These are phyloP conservation scores for Phalera bucephala DNA, from an alignment of 2,888 invertebrate genomes.

Conservation along the genomic window DNA sequence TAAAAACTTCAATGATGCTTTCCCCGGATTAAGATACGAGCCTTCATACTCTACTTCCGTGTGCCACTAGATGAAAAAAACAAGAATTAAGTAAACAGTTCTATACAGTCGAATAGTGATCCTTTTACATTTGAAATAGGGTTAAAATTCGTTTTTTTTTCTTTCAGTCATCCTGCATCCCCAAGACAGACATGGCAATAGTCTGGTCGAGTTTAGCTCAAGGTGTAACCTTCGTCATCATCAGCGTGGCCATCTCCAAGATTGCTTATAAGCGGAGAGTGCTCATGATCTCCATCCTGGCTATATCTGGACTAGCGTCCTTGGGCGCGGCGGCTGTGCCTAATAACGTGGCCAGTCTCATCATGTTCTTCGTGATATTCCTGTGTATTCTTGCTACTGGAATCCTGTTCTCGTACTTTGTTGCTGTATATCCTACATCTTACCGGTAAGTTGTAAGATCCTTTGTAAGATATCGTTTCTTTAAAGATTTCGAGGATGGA, in stretches of 20 bases:
- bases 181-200: background rate
- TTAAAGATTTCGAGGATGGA: no score
- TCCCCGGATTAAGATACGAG: no score
- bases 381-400: slow-evolving; percentile 9
- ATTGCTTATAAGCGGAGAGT: slow-evolving; percentile 17
- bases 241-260: slow-evolving; percentile 21
- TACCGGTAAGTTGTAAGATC: slow-evolving; percentile 24
- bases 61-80: no score
- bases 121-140: no score
- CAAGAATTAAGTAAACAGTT: no score
- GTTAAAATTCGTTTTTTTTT: no score
- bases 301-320: slow-evolving; percentile 8
- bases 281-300: slow-evolving; percentile 15
- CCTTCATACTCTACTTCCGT: no score
- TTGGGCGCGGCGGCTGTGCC: slow-evolving; percentile 10
- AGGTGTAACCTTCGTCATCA: slow-evolving; percentile 4
- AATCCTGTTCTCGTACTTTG: slow-evolving; percentile 15
- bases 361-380: slow-evolving; percentile 6
- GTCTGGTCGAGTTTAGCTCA: slow-evolving; percentile 2
- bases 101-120: no score
- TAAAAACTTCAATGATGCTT: no score
- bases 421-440: slow-evolving; percentile 23
- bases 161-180: background rate
- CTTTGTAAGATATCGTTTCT: no score
- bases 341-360: slow-evolving; percentile 17